A percentile compares a stretch with the other conserved stretches of the same genome.
These are phyloP conservation scores for Enoplosus armatus DNA, from an alignment of 2,797 vertebrate genomes.

Conservation along the genomic window DNA sequence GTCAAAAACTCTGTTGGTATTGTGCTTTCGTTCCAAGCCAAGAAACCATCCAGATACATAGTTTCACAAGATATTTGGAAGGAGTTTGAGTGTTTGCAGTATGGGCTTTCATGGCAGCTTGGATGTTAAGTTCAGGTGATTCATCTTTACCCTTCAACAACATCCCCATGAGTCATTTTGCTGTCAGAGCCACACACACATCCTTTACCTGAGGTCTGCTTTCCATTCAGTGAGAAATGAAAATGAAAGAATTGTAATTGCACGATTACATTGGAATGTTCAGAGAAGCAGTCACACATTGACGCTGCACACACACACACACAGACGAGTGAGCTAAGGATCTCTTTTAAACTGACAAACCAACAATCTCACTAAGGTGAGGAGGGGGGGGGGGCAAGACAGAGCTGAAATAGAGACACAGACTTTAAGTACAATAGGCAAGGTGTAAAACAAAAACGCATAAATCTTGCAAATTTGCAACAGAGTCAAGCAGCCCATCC, in stretches of 20 bases:
- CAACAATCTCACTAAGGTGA: too few species aligned
- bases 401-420: too few species aligned
- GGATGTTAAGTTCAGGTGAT: neutral
- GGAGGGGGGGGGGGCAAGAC: too few species aligned
- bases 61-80: neutral
- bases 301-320: neutral
- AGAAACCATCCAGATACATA: neutral
- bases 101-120: neutral
- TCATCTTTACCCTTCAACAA: neutral
- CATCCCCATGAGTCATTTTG: neutral
- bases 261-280: neutral
- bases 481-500: neutral
- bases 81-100: too few species aligned
- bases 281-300: neutral
- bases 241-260: neutral
- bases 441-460: neutral
- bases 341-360: neutral
- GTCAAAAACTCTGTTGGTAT: neutral
- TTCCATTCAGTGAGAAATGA: neutral
- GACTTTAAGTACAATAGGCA: neutral
- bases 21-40: neutral
- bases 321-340: neutral
- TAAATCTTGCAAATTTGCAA: slow-evolving; percentile 1
- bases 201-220: neutral
- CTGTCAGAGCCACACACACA: neutral